Conservation (phyloP, 2,888 invertebrate genomes). For the Aethes cnicana region DNA sequence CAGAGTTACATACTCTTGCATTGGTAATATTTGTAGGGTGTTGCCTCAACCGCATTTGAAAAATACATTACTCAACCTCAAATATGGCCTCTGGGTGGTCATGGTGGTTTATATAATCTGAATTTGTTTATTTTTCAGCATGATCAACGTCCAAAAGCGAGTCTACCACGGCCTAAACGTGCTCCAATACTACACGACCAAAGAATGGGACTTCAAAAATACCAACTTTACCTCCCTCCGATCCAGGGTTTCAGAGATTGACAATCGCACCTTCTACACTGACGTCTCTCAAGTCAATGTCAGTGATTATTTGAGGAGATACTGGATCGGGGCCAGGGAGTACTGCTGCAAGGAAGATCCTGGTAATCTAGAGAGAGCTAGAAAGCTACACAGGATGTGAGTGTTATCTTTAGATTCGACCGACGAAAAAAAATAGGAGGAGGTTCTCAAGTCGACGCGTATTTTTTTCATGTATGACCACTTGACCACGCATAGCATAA, state of each 20-base stretch:
- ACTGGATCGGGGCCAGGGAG: constrained; percentile 90
- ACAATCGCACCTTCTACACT: constrained; percentile 84
- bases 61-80: background rate
- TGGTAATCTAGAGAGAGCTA: constrained; percentile 87
- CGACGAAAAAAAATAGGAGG: no score
- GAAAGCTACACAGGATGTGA: constrained; percentile 84
- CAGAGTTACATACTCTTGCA: no score
- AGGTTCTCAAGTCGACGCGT: no score
- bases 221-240: constrained; percentile 82
- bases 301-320: constrained; percentile 68
- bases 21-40: no score
- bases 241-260: constrained; percentile 74
- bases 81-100: background rate
- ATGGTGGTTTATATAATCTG: background rate
- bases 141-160: constrained; percentile 85
- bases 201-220: constrained; percentile 90
- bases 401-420: no score
- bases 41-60: no score
- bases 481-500: no score
- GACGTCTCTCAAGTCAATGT: constrained; percentile 56
- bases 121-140: constrained; percentile 57
- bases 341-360: constrained; percentile 92
- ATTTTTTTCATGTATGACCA: no score
- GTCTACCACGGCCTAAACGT: constrained; percentile 85
- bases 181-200: constrained; percentile 90